Evolutionary conservation across 2,797 vertebrate species (phyloP).

Genomic region (Trachurus trachurus): DNA sequence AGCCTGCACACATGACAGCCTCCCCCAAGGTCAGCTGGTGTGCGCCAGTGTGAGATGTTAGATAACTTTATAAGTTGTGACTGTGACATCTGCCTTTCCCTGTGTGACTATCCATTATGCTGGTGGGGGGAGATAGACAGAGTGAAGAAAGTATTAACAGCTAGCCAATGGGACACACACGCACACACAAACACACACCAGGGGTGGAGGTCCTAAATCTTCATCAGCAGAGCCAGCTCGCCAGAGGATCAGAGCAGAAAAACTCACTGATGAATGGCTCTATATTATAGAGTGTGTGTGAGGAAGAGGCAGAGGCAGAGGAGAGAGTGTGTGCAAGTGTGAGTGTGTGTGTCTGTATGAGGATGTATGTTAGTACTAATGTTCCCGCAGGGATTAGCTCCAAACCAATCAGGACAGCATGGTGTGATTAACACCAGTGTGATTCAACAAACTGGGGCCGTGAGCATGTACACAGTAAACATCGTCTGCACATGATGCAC

Average conservation of each 20-base stretch:
- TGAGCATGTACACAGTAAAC: conserved; percentile 24
- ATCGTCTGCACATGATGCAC: conserved; percentile 1
- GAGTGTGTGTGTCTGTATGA: conserved; percentile 36
- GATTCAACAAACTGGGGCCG: conserved; percentile 35
- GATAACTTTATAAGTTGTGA: conserved; percentile 63
- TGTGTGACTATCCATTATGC: conserved; percentile 37
- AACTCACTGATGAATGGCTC: conserved; percentile 67
- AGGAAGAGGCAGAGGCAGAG: conserved; percentile 1
- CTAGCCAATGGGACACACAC: conserved; percentile 21
- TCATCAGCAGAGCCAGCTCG: conserved; percentile 64
- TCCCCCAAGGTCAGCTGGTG: conserved; percentile 61
- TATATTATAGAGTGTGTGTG: conserved; percentile 39
- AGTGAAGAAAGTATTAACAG: conserved; percentile 41
- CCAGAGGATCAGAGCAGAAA: conserved; percentile 58
- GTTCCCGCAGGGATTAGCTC: conserved; percentile 56
- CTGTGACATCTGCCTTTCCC: conserved; percentile 60
- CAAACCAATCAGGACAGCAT: conserved; percentile 51
- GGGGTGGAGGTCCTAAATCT: conserved; percentile 64
- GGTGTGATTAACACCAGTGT: conserved; percentile 48
- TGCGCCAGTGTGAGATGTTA: conserved; percentile 9
- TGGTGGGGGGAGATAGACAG: conserved; percentile 6
- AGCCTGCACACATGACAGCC: conserved; percentile 23
- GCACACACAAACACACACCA: conserved; percentile 27
- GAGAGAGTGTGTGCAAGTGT: conserved; percentile 18
- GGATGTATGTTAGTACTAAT: conserved; percentile 43